phyloP scores from a whole-genome alignment of 2,888 invertebrate species.

The Oscheius onirici region DNA sequence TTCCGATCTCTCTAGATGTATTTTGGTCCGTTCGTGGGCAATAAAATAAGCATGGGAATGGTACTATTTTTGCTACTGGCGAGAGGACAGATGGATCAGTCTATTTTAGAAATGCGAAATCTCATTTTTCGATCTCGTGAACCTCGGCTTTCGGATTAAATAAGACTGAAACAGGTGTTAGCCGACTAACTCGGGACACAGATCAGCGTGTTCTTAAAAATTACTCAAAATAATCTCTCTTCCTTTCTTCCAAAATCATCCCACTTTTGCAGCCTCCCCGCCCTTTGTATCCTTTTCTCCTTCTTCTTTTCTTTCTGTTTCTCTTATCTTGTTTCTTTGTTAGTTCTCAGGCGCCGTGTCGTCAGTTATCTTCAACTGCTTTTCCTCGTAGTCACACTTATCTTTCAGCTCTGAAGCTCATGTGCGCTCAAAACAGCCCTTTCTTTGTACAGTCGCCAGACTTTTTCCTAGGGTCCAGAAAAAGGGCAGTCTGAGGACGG shows the following conservation, averaged over 20 bases:
- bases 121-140: too few species aligned
- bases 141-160: too few species aligned
- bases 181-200: too few species aligned
- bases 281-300: constrained; percentile 10
- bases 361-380: constrained; percentile 25
- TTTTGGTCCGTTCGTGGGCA: too few species aligned
- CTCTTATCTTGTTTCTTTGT: constrained; percentile 33
- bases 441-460: neutral
- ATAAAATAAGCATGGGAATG: too few species aligned
- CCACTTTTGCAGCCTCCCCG: neutral
- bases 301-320: constrained; percentile 4
- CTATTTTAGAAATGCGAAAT: too few species aligned
- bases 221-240: neutral
- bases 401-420: neutral
- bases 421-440: neutral
- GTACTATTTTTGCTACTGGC: too few species aligned
- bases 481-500: too few species aligned
- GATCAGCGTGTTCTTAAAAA: too few species aligned
- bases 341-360: constrained; percentile 27
- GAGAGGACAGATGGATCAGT: too few species aligned
- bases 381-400: constrained; percentile 26
- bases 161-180: too few species aligned
- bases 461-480: neutral
- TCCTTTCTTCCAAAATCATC: neutral
- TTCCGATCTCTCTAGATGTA: too few species aligned